A percentile compares a stretch with the other conserved stretches of the same genome.
These are phyloP conservation scores for Theocolax elegans DNA, from an alignment of 1,140 invertebrate genomes.

Conservation along the genomic window DNA sequence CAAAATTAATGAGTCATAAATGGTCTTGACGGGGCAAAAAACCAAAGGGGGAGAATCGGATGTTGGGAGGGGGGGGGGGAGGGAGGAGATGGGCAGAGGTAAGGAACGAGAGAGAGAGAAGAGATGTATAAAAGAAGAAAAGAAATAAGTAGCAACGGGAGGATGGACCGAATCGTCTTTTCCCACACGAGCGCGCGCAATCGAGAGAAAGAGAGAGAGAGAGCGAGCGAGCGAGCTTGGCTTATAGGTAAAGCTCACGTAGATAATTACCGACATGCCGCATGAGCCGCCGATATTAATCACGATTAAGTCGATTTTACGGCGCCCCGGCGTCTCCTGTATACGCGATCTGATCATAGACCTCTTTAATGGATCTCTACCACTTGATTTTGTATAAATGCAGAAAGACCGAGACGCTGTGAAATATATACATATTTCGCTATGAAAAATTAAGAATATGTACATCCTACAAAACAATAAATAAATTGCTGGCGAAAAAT, in stretches of 20 bases:
- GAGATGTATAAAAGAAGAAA: conserved; percentile 18
- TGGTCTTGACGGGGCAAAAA: conserved; percentile 31
- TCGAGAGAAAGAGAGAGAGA: background rate
- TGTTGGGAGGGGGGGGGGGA: background rate
- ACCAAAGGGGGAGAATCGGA: conserved; percentile 10
- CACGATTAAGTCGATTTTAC: conserved; percentile 38
- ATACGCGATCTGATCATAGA: background rate
- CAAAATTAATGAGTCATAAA: conserved; percentile 41
- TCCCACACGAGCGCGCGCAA: conserved; percentile 4
- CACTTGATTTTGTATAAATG: conserved; percentile 7
- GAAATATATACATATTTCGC: too few relatives aligned
- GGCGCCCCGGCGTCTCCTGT: background rate
- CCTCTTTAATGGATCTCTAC: background rate
- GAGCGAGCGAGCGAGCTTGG: too few relatives aligned
- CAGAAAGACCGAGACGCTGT: too few relatives aligned
- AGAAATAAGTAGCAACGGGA: conserved; percentile 16
- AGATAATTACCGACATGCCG: conserved; percentile 28
- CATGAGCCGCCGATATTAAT: conserved; percentile 27
- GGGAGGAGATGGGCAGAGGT: conserved; percentile 17
- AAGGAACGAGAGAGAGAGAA: conserved; percentile 9
- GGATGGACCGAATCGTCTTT: conserved; percentile 24
- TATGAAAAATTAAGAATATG: too few relatives aligned
- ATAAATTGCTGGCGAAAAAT: too few relatives aligned
- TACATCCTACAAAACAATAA: too few relatives aligned
- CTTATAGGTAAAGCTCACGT: conserved; percentile 13